Evolutionary conservation across 2,113 vertebrate species (phyloP), one percentile per base, ranked within the genome.

Genomic region (Piaya cayana): DNA sequence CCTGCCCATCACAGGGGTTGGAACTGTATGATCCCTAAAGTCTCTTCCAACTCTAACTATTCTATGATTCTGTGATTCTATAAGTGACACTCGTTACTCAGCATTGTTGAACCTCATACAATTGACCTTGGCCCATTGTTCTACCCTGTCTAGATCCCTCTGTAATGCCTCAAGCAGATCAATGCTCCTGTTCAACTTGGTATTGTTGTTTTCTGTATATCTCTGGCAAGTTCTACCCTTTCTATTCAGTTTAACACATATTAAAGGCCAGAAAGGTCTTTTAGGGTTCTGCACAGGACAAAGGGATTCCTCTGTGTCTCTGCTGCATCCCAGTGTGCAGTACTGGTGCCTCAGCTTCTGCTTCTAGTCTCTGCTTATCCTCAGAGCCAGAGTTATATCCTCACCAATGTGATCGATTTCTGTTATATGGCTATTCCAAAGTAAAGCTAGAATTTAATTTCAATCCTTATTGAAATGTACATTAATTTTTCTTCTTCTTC

Each of bases 81-180:
- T 39, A 39, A 6, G 11, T 5, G 1, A 50, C 16, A 52, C 12
- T 3, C 1, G 0, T 5, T 12, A 25, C 32, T 43, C 21, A 2
- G 7, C 20, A 8, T 43, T 67, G 10, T 27, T 82, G 27, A 62
- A 21, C 5, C 2, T 53, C 19, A 59, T 64, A 11, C 23, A 9
- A 0, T 3, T 14, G 11, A 7, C n/a, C 2, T 68, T 2, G 2
- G 4, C 14, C 15, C 25, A 27, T 32, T 0, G 1, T 15, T 47
- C 47, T 14, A 42, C 32, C 13, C n/a, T 49, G 8, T 13, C 26
- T 6, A 30, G 26, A 43, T 27, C 5, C 6, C 12, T 43, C 34
- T 43, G 8, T 1, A 49, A 14, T n/a, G 8, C 8, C 39, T 64
- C 4, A 1, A 37, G 21, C 32, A 67, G 43, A 43, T 23, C 17